These are phyloP conservation scores for Sylvietta virens DNA, from an alignment of 2,113 vertebrate species.

Conservation along the genomic window DNA sequence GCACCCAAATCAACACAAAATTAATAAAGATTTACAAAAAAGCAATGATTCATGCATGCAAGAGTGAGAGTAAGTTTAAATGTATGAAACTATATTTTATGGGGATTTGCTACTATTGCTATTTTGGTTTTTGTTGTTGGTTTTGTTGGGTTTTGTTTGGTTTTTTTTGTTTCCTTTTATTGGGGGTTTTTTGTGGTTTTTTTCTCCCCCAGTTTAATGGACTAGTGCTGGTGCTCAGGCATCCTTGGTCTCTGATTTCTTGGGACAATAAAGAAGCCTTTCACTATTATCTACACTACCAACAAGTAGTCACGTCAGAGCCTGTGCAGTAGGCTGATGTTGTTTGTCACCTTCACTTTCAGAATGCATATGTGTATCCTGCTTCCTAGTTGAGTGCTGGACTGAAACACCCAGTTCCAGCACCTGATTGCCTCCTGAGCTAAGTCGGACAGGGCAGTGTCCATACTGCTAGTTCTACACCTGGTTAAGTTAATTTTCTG, in stretches of 20 bases:
- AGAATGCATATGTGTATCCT: neutral
- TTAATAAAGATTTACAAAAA: neutral
- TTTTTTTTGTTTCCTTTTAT: neutral
- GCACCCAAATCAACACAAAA: neutral
- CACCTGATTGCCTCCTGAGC: neutral
- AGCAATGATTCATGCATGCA: neutral
- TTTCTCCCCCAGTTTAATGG: neutral
- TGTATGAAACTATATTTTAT: neutral
- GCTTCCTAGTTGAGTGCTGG: neutral
- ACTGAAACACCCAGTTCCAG: neutral
- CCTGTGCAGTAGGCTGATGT: neutral
- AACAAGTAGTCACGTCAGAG: neutral
- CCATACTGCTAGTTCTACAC: neutral
- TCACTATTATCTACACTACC: neutral
- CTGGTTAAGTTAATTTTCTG: neutral
- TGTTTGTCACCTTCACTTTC: neutral
- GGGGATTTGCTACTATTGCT: neutral
- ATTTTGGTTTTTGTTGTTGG: neutral
- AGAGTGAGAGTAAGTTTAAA: neutral
- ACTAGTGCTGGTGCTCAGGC: neutral
- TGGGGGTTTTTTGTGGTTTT: rapidly evolving
- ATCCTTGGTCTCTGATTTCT: neutral
- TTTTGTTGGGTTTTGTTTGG: neutral
- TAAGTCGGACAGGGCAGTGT: neutral
- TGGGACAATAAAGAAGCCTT: neutral